Percentiles rank a stretch among this genome's conserved stretches.
phyloP scores from a whole-genome alignment of 2,797 vertebrate species.

The Acanthiza pusilla region DNA sequence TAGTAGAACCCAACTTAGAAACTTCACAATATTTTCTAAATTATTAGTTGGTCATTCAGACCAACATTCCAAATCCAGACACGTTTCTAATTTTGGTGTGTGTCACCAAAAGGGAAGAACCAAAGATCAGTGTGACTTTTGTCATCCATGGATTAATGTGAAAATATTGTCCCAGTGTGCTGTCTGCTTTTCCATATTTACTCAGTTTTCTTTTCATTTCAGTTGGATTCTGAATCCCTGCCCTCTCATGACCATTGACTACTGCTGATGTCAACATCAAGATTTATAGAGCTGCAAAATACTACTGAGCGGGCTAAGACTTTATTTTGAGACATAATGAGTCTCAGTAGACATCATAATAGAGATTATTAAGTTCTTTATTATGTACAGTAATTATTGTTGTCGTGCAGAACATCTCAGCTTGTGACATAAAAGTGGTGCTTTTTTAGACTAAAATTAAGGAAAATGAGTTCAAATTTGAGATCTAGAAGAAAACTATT shows the following conservation, averaged over 20 bases:
- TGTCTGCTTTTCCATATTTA: not conserved
- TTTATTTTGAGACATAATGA: constrained; percentile 6
- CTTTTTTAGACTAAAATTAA: not conserved
- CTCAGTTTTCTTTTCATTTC: not conserved
- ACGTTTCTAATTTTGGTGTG: not conserved
- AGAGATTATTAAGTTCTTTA: not conserved
- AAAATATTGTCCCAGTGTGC: not conserved
- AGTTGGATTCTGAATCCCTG: not conserved
- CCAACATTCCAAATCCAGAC: not conserved
- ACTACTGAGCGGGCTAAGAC: not conserved
- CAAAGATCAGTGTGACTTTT: not conserved
- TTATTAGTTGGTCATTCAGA: not conserved
- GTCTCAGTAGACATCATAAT: not conserved
- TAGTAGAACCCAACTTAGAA: not conserved
- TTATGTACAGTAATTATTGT: not conserved
- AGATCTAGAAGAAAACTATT: not conserved
- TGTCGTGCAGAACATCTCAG: not conserved
- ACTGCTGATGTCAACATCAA: not conserved
- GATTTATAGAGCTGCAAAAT: not conserved
- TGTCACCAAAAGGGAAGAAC: not conserved
- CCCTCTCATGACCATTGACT: not conserved
- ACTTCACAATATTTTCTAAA: not conserved
- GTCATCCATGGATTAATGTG: not conserved
- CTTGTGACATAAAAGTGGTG: not conserved
- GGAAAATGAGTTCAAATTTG: not conserved